Base-by-base conservation (phyloP, 2,797 vertebrate genomes). In the Coendou prehensilis region DNA sequence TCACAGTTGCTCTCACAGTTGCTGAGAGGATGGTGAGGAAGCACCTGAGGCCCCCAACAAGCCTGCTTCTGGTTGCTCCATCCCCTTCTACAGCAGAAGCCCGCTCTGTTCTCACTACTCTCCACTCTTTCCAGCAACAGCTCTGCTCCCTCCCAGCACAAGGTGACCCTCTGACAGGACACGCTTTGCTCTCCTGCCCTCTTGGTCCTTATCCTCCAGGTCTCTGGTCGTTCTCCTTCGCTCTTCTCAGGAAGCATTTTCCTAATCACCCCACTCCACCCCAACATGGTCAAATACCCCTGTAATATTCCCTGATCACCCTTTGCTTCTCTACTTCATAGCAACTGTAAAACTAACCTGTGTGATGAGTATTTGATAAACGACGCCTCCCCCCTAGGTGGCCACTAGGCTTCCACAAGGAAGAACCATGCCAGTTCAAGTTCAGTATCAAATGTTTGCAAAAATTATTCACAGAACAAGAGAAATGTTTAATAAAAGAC, bases 381-480 rank as follows among this genome's bases (percentile, higher is more conserved):
- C 10, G n/a, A 23, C 20, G 30, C 1, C 69, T 30, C 80, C 30
- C 30, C 10, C 61, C 63, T 28, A 23, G 23, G 37, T 37, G 20
- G 9, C 11, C 45, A 14, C 47, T 28, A 63, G 41, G 45, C 54
- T 89, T 96, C 73, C 41, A 63, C 52, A n/a, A 18, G 69, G 61
- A 88, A 22, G 26, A 22, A 7, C 4, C 1, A 3, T 6, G 10
- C 10, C n/a, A 79, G 83, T 50, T 37, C 71, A 81, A 79, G 47
- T 41, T 59, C 79, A 50, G 67, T 67, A 69, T 47, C 71, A 75
- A 26, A 75, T 47, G 41, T 13, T 33, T 30, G 37, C 37, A 52
- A 71, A 91, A 87, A 78, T 93, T 79, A 78, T 88, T 91, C 61
- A 87, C 8, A 41, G 83, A 71, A 81, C 14, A 80, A 78, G 71